Evolutionary conservation across 1,140 invertebrate genomes (phyloP).

Genomic region (Ceratosolen fusciceps): DNA sequence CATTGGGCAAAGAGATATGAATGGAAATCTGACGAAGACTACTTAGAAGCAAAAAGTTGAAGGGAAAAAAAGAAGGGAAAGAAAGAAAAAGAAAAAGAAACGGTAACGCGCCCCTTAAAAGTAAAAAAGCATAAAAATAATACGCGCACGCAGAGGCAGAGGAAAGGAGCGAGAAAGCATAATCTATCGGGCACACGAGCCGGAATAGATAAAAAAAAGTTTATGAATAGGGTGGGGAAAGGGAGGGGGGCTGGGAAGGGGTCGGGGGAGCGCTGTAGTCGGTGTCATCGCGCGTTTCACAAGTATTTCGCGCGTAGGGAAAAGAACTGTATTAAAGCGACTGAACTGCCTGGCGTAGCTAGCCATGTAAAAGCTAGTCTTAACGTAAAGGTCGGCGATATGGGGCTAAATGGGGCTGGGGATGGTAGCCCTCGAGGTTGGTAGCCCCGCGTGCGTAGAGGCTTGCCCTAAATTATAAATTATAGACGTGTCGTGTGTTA

Average conservation of each 20-base stretch:
- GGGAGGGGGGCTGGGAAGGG: not conserved
- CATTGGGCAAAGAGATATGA: not conserved
- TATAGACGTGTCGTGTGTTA: slow-evolving; percentile 2
- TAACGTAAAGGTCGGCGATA: slow-evolving; percentile 10
- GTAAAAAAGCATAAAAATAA: not conserved
- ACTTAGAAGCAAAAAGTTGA: not conserved
- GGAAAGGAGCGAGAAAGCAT: not conserved
- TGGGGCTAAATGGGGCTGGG: not conserved
- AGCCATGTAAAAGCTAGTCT: not conserved
- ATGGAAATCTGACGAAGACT: not conserved
- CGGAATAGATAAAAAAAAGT: not conserved
- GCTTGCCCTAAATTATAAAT: slow-evolving; percentile 41
- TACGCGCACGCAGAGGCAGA: not conserved
- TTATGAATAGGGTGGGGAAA: too few species aligned
- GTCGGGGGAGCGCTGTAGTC: not conserved
- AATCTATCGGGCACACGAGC: not conserved
- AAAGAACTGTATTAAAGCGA: slow-evolving; percentile 40
- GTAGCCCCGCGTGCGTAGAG: not conserved
- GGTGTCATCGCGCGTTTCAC: not conserved
- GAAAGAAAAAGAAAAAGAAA: too few species aligned
- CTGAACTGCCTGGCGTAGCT: slow-evolving; percentile 15
- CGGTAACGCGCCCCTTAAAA: not conserved
- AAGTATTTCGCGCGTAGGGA: not conserved
- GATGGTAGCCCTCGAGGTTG: too few species aligned
- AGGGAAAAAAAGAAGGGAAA: too few species aligned